Base-by-base conservation (phyloP, 23 tunicate genomes). In the Ascidia mentula region DNA sequence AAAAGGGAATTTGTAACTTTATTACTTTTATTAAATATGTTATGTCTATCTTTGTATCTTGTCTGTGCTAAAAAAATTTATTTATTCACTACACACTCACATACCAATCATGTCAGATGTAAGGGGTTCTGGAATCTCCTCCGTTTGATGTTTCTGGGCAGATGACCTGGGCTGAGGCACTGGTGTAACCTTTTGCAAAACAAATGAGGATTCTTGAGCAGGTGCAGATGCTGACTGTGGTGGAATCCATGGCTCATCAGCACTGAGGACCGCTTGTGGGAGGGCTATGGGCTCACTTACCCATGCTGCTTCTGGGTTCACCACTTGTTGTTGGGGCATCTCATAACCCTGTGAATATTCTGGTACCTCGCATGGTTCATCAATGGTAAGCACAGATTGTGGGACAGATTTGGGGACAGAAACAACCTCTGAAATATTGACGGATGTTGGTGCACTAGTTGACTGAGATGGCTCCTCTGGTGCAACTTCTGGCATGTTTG, bases 271-370 rank as follows among this genome's bases (percentile, higher is more conserved):
- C 20, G 82, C 79, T 46, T 77, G 46, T 13, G 90, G 90, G 31
- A 86, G 76, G 12, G 95, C 80, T 6, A 83, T 80, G 22, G 96
- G 96, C 2, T 71, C 36, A 1, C 32, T 34, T 71, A 36, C 32
- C 74, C 74, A 71, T 18, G 74, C 36, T 31, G 18, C 32, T 34
- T 71, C 74, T 31, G 77, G 38, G 24, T 77, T 72, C 18, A 46
- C 74, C 42, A 60, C 34, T 6, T 42, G 69, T 84, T 89, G 95
- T 20, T n/a, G 22, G 8, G 89, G 82, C 34, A 46, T 72, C 26
- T 32, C 35, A 72, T 85, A 85, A 31, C 89, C 89, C n/a, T 60
- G 24, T 30, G 77, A 20, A 75, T 85, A 85, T 40, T 85, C 89
- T 28, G 46, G 61, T 31, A 80, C 80, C 30, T 45, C 34, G 38